A percentile compares a stretch with the other conserved stretches of the same genome.
phyloP scores from a whole-genome alignment of 1,140 invertebrate genomes.

The Platyura marginata region DNA sequence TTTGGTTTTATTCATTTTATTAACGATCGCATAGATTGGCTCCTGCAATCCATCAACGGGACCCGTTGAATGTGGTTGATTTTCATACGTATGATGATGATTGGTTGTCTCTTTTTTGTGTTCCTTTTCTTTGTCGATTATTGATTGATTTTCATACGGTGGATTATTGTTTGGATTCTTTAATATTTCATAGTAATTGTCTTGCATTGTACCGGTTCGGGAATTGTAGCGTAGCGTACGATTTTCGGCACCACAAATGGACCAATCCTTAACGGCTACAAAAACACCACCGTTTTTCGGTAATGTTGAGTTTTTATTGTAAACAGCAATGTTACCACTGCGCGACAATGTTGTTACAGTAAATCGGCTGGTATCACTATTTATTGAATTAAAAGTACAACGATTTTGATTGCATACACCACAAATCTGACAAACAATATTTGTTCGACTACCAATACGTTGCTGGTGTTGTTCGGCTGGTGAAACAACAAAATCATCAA shows the following conservation, averaged over 20 bases:
- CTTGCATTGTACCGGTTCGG: neutral
- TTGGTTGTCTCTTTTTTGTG: neutral
- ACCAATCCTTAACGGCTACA: slow-evolving; percentile 23
- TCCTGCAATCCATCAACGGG: no score
- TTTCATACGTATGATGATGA: slow-evolving; percentile 1
- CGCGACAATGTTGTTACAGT: neutral
- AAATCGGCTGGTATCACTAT: neutral
- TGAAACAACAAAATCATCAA: neutral
- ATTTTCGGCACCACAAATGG: slow-evolving; percentile 2
- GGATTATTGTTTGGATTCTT: slow-evolving; percentile 4
- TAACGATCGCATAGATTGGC: slow-evolving; percentile 21
- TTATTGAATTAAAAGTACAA: neutral
- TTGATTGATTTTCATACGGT: slow-evolving; percentile 13
- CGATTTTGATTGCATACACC: slow-evolving; percentile 3
- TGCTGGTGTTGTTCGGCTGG: neutral
- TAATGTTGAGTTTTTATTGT: slow-evolving; percentile 9
- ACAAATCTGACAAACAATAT: slow-evolving; percentile 5
- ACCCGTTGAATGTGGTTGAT: neutral
- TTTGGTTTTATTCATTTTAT: slow-evolving; percentile 21
- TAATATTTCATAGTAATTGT: slow-evolving; percentile 5
- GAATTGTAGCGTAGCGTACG: neutral
- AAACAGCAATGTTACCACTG: slow-evolving; percentile 1
- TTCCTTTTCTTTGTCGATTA: slow-evolving; percentile 1
- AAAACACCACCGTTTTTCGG: slow-evolving; percentile 17
- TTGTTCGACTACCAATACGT: neutral